Conservation (phyloP, 1,140 invertebrate species). For the Penaeus indicus region DNA sequence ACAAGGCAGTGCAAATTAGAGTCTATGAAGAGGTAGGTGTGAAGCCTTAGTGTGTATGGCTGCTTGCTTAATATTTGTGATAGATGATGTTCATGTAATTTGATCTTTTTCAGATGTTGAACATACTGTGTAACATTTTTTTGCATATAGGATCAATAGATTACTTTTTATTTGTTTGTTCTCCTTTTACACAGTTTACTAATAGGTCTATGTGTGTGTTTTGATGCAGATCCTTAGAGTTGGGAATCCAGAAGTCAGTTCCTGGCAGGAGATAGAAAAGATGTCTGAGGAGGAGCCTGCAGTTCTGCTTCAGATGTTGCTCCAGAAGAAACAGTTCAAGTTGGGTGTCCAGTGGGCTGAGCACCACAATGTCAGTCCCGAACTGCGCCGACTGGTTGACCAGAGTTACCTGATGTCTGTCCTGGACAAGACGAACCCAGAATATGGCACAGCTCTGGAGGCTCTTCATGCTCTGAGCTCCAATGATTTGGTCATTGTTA, state of each 20-base stretch:
- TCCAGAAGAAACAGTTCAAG: conserved; percentile 49
- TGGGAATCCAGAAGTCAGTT: background rate
- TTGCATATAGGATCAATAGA: no score
- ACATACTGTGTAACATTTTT: no score
- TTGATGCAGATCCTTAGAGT: conserved; percentile 44
- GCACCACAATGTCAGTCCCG: conserved; percentile 26
- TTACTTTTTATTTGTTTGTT: no score
- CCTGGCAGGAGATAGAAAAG: conserved; percentile 48
- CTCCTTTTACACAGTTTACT: background rate
- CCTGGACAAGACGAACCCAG: conserved; percentile 47
- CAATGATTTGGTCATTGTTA: conserved; percentile 9
- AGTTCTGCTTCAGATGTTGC: conserved; percentile 35
- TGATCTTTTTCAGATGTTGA: no score
- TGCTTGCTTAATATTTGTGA: no score
- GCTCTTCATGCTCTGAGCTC: conserved; percentile 27
- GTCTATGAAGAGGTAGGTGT: no score
- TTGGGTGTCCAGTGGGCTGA: conserved; percentile 49
- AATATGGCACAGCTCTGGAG: conserved; percentile 33
- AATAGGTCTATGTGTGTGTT: background rate
- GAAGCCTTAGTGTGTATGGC: no score
- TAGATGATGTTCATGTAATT: no score
- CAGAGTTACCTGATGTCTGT: conserved; percentile 54
- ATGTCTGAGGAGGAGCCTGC: conserved; percentile 29
- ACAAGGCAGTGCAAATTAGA: no score
- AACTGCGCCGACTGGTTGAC: conserved; percentile 43